These are phyloP conservation scores for Macaria liturata DNA, from an alignment of 2,888 invertebrate genomes.

Conservation along the genomic window DNA sequence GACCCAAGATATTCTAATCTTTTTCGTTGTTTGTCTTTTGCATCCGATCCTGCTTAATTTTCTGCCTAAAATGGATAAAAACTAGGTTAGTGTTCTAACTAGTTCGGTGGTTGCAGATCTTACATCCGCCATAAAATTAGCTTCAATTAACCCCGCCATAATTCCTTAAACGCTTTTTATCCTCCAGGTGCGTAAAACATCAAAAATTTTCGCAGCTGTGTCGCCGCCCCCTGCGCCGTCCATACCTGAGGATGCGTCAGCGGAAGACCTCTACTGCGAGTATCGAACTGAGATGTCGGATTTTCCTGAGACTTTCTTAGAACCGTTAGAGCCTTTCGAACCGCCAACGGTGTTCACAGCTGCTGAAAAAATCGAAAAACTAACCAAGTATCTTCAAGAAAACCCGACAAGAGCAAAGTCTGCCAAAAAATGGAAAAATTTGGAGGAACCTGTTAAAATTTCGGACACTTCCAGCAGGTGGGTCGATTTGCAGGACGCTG, in stretches of 20 bases:
- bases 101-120: too few relatives aligned
- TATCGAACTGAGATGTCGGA: constrained; percentile 58
- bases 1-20: too few relatives aligned
- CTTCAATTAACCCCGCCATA: too few relatives aligned
- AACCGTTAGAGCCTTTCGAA: constrained; percentile 10
- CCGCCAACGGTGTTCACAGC: constrained; percentile 38
- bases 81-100: too few relatives aligned
- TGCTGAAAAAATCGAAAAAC: constrained; percentile 79
- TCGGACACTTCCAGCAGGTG: constrained; percentile 47
- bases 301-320: constrained; percentile 42
- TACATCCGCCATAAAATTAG: too few relatives aligned
- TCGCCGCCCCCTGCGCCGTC: constrained; percentile 41
- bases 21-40: too few relatives aligned
- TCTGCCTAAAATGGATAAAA: too few relatives aligned
- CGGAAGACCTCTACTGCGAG: constrained; percentile 56
- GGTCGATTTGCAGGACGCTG: constrained; percentile 50
- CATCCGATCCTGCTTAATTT: too few relatives aligned
- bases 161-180: constrained; percentile 19
- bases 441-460: constrained; percentile 47
- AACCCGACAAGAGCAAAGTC: constrained; percentile 26
- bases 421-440: constrained; percentile 70
- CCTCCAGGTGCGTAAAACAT: constrained; percentile 74
- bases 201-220: constrained; percentile 74
- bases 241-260: constrained; percentile 47
- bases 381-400: constrained; percentile 70